These are phyloP conservation scores for Piprites chloris DNA, from an alignment of 2,113 vertebrate genomes.

Conservation along the genomic window DNA sequence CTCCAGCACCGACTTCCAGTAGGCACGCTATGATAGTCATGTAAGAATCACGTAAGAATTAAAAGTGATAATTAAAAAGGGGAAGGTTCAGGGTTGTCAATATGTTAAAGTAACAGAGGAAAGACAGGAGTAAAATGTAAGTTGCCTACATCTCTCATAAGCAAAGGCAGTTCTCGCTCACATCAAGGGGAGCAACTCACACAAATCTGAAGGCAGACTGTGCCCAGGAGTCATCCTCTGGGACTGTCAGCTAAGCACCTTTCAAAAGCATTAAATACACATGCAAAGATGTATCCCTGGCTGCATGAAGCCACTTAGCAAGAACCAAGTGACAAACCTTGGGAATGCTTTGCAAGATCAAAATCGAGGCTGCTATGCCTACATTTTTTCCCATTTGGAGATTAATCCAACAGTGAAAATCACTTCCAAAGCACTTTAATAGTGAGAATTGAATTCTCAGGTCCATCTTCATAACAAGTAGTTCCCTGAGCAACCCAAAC, in stretches of 20 bases:
- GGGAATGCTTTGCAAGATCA: not conserved
- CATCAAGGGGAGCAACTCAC: not conserved
- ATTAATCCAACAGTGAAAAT: not conserved
- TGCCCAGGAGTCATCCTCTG: not conserved
- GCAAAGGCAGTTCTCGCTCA: not conserved
- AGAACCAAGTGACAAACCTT: not conserved
- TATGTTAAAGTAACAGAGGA: not conserved
- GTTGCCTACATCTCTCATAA: not conserved
- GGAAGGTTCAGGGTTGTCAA: not conserved
- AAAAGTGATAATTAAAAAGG: not conserved
- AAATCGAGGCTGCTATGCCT: not conserved
- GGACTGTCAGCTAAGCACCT: conserved; percentile 3
- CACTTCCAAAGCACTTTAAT: not conserved
- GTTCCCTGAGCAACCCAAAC: not conserved
- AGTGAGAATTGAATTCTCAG: not conserved
- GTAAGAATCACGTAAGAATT: not conserved
- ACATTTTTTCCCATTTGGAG: not conserved
- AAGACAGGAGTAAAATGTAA: not conserved
- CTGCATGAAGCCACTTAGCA: not conserved
- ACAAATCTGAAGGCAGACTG: not conserved
- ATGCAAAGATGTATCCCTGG: not conserved
- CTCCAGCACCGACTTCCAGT: not conserved
- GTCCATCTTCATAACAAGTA: not conserved
- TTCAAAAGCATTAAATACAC: conserved; percentile 8
- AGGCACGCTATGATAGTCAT: not conserved